Evolutionary conservation across 1,140 invertebrate species (phyloP), one percentile per base, ranked within the genome.

Genomic region (Temnothorax longispinosus): DNA sequence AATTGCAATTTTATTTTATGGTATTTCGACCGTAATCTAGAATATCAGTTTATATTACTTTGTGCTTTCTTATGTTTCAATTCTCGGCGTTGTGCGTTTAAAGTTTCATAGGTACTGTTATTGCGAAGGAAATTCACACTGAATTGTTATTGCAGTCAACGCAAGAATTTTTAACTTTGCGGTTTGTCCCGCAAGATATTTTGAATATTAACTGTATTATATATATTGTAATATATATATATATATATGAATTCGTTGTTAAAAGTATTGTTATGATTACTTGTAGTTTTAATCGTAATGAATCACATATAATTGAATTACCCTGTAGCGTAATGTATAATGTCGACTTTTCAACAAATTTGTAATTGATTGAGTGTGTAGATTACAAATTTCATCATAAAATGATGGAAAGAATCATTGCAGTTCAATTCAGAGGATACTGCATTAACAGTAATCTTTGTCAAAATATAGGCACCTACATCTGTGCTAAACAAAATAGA

Each of bases 181-280:
- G 21, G 7, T 21, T 74, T 84, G 44, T 74, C 11, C 21, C 41
- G 54, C 67, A 74, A 72, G 18, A 60, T 58, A 78, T n/a, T 35
- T 87, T 74, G 18, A 69, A 52, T 80, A 87, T 56, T 65, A 74
- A 32, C 74, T 87, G 54, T 64, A 82, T 84, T 62, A 86, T 81
- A 71, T 71, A 67, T 67, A 87, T 82, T 82, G 41, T 84, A 87
- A 38, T n/a, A 52, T 82, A 41, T 54, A 74, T 15, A 65, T n/a
- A 52, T 82, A 41, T 54, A 74, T 15, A 65, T 32, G 58, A 10
- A 75, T 85, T 69, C n/a, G 13, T 72, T 86, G 85, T 71, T 74
- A 77, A 87, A 41, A 56, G 38, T 71, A 50, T 87, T 44, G 41
- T 65, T 81, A 71, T 44, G 38, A 72, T 78, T 78, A 52, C 15